Base-by-base conservation (phyloP, 1,140 invertebrate genomes). In the Neuroterus valhalla region DNA sequence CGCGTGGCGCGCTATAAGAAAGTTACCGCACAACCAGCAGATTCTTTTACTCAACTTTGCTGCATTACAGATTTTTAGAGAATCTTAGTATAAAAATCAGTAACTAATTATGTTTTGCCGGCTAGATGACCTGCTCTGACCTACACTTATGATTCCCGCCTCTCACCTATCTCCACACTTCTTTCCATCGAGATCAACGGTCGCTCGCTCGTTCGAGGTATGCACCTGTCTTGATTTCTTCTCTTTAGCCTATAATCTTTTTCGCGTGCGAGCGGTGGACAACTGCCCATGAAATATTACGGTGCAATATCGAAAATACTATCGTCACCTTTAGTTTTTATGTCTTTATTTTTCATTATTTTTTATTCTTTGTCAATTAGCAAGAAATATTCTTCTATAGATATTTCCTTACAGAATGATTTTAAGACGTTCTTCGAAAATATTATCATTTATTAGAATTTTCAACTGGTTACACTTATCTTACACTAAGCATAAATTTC, bases 191-290 rank as follows among this genome's bases (percentile, higher is more conserved):
- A 67, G 80, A 77, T 78, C 82, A 81, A 83, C 67, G 80, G 73
- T 79, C 81, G 73, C 73, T 72, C 19, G 71, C 42, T 77, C 75
- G 46, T 76, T 71, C 78, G 67, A 81, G 75, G 76, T 77, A 80
- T 81, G 79, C 78, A 78, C 78, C 75, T 66, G 48, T 50, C 71
- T 82, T 72, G 77, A 79, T 82, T 81, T 81, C 78, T 81, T 83
- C 77, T 81, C 72, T 78, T 78, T 80, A 71, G 45, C 21, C 70
- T 68, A 76, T 81, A 79, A 83, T 81, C 78, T 75, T 68, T 76
- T 69, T 81, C 76, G 78, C 77, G 81, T 78, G 71, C 74, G 72
- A 74, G 80, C 76, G 73, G 73, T 72, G 50, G 68, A 80, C 75
- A 70, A 79, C 72, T 50, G 55, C 69, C 72, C 75, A 76, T 72